Conservation (phyloP, 2,888 invertebrate genomes). For the Dorcus hopei region DNA sequence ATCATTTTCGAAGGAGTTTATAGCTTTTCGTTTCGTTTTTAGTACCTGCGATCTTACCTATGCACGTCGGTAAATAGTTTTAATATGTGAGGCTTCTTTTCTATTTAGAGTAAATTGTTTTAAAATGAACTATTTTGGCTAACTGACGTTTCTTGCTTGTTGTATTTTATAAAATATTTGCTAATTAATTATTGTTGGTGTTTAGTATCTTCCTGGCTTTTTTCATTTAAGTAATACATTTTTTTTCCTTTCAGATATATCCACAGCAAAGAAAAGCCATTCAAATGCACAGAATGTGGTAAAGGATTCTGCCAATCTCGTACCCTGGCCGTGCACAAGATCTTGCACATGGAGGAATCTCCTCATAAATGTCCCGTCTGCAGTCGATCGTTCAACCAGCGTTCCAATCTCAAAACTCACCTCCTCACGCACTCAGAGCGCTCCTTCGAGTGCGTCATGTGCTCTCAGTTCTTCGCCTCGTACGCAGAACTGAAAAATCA, state of each 20-base stretch:
- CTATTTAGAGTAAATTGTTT: too few relatives aligned
- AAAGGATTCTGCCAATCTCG: constrained; percentile 97
- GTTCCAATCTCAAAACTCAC: constrained; percentile 87
- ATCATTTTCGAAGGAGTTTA: too few relatives aligned
- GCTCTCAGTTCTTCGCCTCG: constrained; percentile 78
- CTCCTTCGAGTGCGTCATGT: constrained; percentile 84
- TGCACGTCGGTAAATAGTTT: too few relatives aligned
- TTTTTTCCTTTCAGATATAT: constrained; percentile 73
- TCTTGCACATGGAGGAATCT: constrained; percentile 88
- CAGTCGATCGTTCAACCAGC: constrained; percentile 83
- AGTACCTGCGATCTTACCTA: too few relatives aligned
- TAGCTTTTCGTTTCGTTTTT: too few relatives aligned
- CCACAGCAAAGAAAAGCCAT: constrained; percentile 96
- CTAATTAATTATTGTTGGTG: too few relatives aligned
- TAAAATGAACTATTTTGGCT: too few relatives aligned
- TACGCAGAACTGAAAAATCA: constrained; percentile 89
- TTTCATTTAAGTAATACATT: too few relatives aligned
- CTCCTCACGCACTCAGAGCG: constrained; percentile 86
- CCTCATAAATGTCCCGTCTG: constrained; percentile 91
- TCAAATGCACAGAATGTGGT: constrained; percentile 93
- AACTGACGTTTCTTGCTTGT: too few relatives aligned
- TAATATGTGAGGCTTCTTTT: too few relatives aligned
- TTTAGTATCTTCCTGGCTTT: too few relatives aligned
- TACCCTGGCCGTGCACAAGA: constrained; percentile 92
- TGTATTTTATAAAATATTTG: too few relatives aligned